A percentile compares a stretch with the other conserved stretches of the same genome.
These are phyloP conservation scores for Drosophila serrata DNA, from an alignment of 1,140 invertebrate genomes.

Conservation along the genomic window DNA sequence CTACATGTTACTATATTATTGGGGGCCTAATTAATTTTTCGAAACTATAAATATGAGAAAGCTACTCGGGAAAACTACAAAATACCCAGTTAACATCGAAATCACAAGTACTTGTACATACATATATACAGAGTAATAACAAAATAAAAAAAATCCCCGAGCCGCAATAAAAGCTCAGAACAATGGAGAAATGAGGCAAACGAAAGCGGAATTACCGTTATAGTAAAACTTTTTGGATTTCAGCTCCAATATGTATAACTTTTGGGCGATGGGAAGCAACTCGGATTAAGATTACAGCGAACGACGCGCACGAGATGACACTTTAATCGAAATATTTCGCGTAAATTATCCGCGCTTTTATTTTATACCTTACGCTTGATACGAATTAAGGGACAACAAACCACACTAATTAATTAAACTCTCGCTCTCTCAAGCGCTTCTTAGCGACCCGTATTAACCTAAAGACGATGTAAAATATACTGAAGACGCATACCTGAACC, in stretches of 20 bases:
- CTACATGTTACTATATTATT: not conserved
- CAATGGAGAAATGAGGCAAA: not conserved
- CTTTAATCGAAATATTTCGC: conserved; percentile 32
- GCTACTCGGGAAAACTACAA: not conserved
- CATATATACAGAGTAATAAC: not conserved
- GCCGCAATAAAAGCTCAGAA: conserved; percentile 7
- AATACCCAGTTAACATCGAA: conserved; percentile 20
- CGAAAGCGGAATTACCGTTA: conserved; percentile 37
- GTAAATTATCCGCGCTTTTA: conserved; percentile 28
- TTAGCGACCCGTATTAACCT: conserved; percentile 9
- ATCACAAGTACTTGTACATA: conserved; percentile 21
- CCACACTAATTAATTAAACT: conserved; percentile 23
- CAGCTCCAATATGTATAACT: conserved; percentile 15
- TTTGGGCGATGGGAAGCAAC: not conserved
- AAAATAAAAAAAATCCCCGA: conserved; percentile 32
- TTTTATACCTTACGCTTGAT: conserved; percentile 32
- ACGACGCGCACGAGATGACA: conserved; percentile 20
- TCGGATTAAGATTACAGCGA: conserved; percentile 4
- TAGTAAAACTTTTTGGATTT: conserved; percentile 22
- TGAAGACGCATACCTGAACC: not conserved
- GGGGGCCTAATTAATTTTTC: not conserved
- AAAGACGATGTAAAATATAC: conserved; percentile 12
- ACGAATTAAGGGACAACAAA: conserved; percentile 6
- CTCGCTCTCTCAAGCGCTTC: conserved; percentile 2
- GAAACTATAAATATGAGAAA: not conserved